A percentile compares a stretch with the other conserved stretches of the same genome.
These are phyloP conservation scores for Mercenaria mercenaria DNA, from an alignment of 1,140 invertebrate species.

Conservation along the genomic window DNA sequence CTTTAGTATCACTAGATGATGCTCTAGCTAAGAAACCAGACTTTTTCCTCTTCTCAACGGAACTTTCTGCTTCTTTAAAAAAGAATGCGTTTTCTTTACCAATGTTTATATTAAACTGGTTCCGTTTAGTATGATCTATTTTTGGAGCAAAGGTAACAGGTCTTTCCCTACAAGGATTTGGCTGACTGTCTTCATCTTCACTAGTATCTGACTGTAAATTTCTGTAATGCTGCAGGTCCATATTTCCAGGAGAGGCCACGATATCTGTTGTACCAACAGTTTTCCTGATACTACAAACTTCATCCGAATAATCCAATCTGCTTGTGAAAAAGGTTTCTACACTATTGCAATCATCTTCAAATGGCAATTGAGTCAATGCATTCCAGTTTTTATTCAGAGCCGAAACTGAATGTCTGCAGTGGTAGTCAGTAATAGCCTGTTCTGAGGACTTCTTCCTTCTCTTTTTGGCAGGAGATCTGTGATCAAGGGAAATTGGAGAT, in stretches of 20 bases:
- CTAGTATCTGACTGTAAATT: not conserved
- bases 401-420: not conserved
- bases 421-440: not conserved
- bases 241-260: constrained; percentile 9
- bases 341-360: not conserved
- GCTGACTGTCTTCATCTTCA: not conserved
- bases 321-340: constrained; percentile 30
- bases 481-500: not conserved
- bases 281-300: not conserved
- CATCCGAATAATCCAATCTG: not conserved
- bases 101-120: not conserved
- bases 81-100: not conserved
- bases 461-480: constrained; percentile 54
- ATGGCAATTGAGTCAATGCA: not conserved
- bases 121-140: not conserved
- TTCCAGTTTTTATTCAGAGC: constrained; percentile 19
- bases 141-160: not conserved
- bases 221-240: not conserved
- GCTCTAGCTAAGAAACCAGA: not conserved
- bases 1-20: not conserved
- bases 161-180: not conserved
- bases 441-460: not conserved
- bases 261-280: not conserved
- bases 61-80: not conserved
- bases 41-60: not conserved